phyloP scores from a whole-genome alignment of 2,888 invertebrate species.

The Lasius fuliginosus region DNA sequence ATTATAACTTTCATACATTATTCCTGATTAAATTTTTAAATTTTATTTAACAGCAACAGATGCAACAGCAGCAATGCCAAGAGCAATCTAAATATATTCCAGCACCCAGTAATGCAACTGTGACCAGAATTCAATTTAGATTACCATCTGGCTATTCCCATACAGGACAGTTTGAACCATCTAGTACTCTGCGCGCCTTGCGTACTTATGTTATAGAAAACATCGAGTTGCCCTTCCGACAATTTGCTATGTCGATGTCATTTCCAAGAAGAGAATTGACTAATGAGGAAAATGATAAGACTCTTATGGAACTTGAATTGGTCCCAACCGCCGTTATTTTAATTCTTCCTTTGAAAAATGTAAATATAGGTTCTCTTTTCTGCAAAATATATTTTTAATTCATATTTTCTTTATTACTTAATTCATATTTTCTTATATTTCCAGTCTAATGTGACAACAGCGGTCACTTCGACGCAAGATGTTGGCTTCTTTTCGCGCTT shows the following conservation, averaged over 20 bases:
- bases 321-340: conserved; percentile 93
- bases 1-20: background rate
- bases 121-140: conserved; percentile 94
- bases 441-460: conserved; percentile 76
- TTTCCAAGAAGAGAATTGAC: conserved; percentile 92
- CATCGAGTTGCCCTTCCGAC: conserved; percentile 87
- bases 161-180: conserved; percentile 91
- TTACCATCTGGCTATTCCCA: conserved; percentile 93
- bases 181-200: conserved; percentile 89
- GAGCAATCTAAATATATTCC: conserved; percentile 53
- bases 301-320: conserved; percentile 90
- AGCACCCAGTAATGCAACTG: conserved; percentile 83
- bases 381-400: conserved; percentile 9
- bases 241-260: conserved; percentile 92
- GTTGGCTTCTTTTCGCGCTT: conserved; percentile 88
- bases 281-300: conserved; percentile 87
- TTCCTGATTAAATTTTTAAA: conserved; percentile 11
- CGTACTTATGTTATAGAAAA: conserved; percentile 88
- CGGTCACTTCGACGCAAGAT: conserved; percentile 81
- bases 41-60: conserved; percentile 67
- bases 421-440: conserved; percentile 45
- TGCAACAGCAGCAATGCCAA: conserved; percentile 59
- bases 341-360: conserved; percentile 89
- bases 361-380: conserved; percentile 66
- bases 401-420: too few species aligned